Conservation (phyloP, 1,140 invertebrate species). For the Camponotus pennsylvanicus region DNA sequence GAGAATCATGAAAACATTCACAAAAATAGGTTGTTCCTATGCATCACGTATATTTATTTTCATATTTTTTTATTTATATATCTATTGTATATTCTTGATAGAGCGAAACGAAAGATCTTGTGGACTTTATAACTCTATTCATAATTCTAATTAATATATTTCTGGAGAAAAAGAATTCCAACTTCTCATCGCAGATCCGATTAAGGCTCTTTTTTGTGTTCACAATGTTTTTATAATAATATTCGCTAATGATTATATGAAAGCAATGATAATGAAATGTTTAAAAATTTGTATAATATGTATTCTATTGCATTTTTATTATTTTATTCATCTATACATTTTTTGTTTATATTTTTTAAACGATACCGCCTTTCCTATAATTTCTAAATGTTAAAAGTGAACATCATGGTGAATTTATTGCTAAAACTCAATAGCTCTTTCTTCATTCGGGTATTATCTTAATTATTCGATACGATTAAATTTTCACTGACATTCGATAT, state of each 20-base stretch:
- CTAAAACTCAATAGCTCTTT: not conserved
- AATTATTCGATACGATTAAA: constrained; percentile 5
- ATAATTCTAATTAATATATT: not conserved
- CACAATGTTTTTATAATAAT: not conserved
- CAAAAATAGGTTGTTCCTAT: not conserved
- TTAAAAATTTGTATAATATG: not conserved
- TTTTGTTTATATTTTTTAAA: not conserved
- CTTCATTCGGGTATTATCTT: not conserved
- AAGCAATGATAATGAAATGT: not conserved
- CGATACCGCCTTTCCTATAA: not conserved
- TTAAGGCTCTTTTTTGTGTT: not conserved
- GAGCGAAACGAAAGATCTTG: too few relatives aligned
- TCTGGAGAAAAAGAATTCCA: not conserved
- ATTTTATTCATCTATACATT: not conserved
- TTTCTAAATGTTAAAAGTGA: constrained; percentile 17
- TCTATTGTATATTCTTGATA: not conserved
- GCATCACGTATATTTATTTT: not conserved
- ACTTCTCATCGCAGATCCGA: not conserved
- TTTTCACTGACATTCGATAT: constrained; percentile 16
- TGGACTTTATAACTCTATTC: not conserved
- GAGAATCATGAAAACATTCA: not conserved
- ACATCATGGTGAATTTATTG: not conserved
- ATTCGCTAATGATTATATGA: not conserved
- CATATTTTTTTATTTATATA: not conserved
- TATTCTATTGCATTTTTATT: not conserved